These are phyloP conservation scores for Cyrtorhinus lividipennis DNA, from an alignment of 1,140 invertebrate genomes.

Conservation along the genomic window DNA sequence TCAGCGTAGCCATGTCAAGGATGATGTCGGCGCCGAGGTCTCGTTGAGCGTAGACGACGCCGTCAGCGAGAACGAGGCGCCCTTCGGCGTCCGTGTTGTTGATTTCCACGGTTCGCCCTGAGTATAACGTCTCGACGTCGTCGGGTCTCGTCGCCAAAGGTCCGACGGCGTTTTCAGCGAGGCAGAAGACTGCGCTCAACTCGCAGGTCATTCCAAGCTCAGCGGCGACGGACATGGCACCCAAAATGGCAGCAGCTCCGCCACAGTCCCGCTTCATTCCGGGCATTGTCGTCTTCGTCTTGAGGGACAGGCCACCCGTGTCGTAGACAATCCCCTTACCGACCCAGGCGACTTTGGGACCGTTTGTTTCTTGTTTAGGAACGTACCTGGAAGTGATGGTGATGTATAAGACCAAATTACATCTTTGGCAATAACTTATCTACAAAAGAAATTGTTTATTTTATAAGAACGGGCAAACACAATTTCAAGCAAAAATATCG, in stretches of 20 bases:
- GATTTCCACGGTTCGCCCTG: constrained; percentile 79
- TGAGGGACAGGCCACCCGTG: constrained; percentile 82
- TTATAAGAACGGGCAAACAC: too few species aligned
- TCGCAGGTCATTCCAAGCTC: constrained; percentile 39
- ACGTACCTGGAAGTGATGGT: too few species aligned
- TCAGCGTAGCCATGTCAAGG: constrained; percentile 80
- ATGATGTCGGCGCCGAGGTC: constrained; percentile 71
- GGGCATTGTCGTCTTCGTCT: constrained; percentile 74
- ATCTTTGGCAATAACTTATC: too few species aligned
- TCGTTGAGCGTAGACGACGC: constrained; percentile 62
- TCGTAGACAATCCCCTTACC: constrained; percentile 90
- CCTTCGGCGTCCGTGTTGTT: constrained; percentile 92
- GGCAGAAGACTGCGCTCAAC: constrained; percentile 73
- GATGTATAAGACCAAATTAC: too few species aligned
- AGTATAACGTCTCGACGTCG: constrained; percentile 77
- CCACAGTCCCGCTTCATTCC: constrained; percentile 90
- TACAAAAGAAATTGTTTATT: too few species aligned
- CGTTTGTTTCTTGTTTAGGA: constrained; percentile 6
- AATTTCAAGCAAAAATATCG: too few species aligned
- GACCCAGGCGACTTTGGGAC: constrained; percentile 67
- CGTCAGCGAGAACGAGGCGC: constrained; percentile 63
- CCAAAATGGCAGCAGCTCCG: constrained; percentile 73
- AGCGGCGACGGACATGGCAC: constrained; percentile 66
- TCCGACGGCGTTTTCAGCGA: constrained; percentile 81
- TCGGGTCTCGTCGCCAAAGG: constrained; percentile 66